A percentile compares a stretch with the other conserved stretches of the same genome.
These are phyloP conservation scores for Panzeria rudis DNA, from an alignment of 2,888 invertebrate species.

Conservation along the genomic window DNA sequence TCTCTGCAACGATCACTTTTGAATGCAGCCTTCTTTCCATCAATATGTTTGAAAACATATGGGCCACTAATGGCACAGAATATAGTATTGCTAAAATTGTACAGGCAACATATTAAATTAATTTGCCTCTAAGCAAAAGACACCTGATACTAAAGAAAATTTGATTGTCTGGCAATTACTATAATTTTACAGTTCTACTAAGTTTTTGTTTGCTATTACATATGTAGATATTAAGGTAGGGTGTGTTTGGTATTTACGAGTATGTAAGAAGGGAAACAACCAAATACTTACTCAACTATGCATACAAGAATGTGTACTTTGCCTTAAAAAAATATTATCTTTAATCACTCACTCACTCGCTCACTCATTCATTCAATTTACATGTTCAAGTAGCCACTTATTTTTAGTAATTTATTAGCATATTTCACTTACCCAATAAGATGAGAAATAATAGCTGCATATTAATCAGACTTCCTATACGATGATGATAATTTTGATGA, in stretches of 20 bases:
- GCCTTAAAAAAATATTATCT: not conserved
- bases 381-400: not conserved
- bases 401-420: conserved; percentile 10
- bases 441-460: conserved; percentile 72
- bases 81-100: too few species aligned
- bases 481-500: conserved; percentile 68
- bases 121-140: too few species aligned
- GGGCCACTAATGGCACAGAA: too few species aligned
- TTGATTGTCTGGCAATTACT: conserved; percentile 29
- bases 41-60: too few species aligned
- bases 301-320: not conserved
- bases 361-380: not conserved
- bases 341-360: too few species aligned
- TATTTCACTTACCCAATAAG: conserved; percentile 69
- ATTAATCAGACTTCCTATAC: conserved; percentile 71
- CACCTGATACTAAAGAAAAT: not conserved
- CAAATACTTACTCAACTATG: not conserved
- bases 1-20: too few species aligned
- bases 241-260: not conserved
- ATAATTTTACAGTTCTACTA: conserved; percentile 23
- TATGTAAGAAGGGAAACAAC: not conserved
- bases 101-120: too few species aligned
- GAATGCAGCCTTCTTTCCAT: too few species aligned
- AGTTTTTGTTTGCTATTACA: not conserved
- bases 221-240: not conserved